phyloP scores from a whole-genome alignment of 2,113 vertebrate genomes.

The Lepus timidus region DNA sequence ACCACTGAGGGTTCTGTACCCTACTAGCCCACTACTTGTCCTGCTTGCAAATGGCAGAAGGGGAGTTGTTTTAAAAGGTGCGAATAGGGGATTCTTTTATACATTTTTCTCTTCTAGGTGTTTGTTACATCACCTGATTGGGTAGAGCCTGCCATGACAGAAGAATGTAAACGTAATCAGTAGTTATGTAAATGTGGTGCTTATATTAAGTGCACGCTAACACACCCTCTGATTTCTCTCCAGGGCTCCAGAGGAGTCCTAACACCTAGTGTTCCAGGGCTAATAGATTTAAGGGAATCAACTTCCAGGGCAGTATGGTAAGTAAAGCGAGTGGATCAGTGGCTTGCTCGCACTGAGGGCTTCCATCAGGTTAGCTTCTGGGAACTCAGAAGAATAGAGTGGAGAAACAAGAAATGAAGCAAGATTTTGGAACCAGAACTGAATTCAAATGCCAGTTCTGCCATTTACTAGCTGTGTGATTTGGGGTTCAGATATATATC shows the following conservation, averaged over 20 bases:
- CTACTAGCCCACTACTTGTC: not conserved
- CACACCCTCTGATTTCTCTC: conserved; percentile 24
- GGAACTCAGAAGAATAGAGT: not conserved
- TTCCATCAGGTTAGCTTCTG: not conserved
- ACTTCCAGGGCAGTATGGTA: not conserved
- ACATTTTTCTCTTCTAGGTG: not conserved
- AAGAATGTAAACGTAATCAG: conserved; percentile 71
- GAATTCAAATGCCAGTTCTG: not conserved
- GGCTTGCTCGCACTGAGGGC: not conserved
- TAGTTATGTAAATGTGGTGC: conserved; percentile 12
- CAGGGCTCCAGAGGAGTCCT: not conserved
- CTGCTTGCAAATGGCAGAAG: not conserved
- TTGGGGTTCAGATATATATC: not conserved
- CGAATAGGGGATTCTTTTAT: not conserved
- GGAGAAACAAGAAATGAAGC: not conserved
- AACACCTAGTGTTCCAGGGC: not conserved
- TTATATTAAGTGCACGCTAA: not conserved
- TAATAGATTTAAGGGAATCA: not conserved
- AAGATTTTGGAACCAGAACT: not conserved
- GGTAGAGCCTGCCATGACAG: not conserved
- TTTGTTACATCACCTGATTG: conserved; percentile 29
- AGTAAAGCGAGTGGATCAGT: not conserved
- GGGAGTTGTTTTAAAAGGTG: not conserved
- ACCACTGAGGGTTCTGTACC: not conserved
- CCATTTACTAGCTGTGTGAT: not conserved